Evolutionary conservation across 2,888 invertebrate genomes (phyloP), one percentile per base, ranked within the genome.

Genomic region (Brachypalpus laphriformis): DNA sequence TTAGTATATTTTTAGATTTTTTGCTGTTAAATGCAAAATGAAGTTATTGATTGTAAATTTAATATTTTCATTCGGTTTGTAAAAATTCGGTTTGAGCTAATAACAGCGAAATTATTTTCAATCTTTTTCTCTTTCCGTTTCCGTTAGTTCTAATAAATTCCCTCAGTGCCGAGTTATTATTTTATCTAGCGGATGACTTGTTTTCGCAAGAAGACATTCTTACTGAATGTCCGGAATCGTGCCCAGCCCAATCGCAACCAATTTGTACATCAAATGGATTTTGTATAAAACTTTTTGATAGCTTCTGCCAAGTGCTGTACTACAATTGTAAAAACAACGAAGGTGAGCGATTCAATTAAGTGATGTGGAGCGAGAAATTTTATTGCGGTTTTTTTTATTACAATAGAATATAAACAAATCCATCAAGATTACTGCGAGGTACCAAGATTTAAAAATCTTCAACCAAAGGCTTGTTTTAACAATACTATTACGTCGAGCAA

Each of bases 241-340:
- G 78, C 18, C 56, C 61, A 2, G 45, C 37, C 1, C 20, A 56
- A 7, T 14, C 16, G 5, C 14, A 22, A 18, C 40, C 82, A 11
- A 56, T 74, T 31, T 83, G 82, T 11, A 42, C 82, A 0, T 77
- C 82, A 0, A 83, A 83, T 78, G 82, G 82, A 54, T 68, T 63
- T 61, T 83, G 82, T 16, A 74, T 83, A 18, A 77, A 78, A 49
- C 9, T 47, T 8, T 83, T 83, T 40, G 49, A 83, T 3, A 78
- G 65, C 14, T 14, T 14, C 0, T 83, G 82, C 31, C 68, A 78
- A 28, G 9, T 78, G 7, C 9, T 68, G 8, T 61, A 66, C 34
- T 74, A 72, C 25, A 83, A 83, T 11, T 66, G 72, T 11, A 59
- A 68, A 28, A 34, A 56, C 7, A 74, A 56, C 18, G 49, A 56